Conservation (phyloP, 2,888 invertebrate species). For the Leptinotarsa tumamoca region DNA sequence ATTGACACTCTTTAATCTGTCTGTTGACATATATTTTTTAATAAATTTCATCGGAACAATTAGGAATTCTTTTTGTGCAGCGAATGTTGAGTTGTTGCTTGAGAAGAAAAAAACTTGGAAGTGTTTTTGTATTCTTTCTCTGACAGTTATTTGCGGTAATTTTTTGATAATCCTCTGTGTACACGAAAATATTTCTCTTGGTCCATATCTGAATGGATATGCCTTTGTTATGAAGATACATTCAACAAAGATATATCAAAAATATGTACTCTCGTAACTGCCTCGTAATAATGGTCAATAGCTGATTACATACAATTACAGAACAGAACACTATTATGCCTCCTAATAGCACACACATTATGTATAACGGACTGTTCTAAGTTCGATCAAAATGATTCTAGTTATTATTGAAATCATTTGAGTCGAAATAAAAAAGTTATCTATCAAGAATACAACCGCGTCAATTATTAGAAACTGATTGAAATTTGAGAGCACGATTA, state of each 20-base stretch:
- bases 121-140: too few relatives aligned
- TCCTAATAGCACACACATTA: conserved; percentile 14
- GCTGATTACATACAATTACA: conserved; percentile 22
- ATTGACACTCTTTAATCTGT: too few relatives aligned
- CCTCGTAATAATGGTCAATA: neutral
- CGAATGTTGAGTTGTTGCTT: too few relatives aligned
- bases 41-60: too few relatives aligned
- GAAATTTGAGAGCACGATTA: neutral
- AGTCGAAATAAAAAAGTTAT: neutral
- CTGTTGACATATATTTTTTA: too few relatives aligned
- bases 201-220: too few relatives aligned
- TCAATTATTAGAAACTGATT: neutral
- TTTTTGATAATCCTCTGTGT: too few relatives aligned
- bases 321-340: neutral
- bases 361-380: conserved; percentile 13
- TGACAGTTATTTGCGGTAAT: too few relatives aligned
- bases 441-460: neutral
- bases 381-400: conserved; percentile 22
- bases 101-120: too few relatives aligned
- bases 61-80: too few relatives aligned
- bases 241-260: neutral
- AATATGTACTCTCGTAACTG: neutral
- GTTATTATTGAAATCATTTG: conserved; percentile 20
- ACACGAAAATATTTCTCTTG: too few relatives aligned
- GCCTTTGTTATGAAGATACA: too few relatives aligned